Base-by-base conservation (phyloP, 2,888 invertebrate species). In the Molorchus minor region DNA sequence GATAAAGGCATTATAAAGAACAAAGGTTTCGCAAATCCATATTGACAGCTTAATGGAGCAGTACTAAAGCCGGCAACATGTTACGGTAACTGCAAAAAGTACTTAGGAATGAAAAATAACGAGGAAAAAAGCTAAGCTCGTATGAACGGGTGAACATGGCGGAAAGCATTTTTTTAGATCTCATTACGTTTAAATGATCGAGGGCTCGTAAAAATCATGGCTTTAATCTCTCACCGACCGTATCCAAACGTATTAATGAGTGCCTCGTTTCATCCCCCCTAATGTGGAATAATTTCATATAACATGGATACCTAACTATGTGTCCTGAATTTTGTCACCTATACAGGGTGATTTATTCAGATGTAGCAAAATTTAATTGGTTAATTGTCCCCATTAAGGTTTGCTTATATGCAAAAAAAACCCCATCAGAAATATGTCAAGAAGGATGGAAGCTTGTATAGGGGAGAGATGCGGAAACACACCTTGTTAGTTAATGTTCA, bases 161-260 rank as follows among this genome's bases (percentile, higher is more conserved):
- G 30, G 17, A 19, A 16, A 13, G 8, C 25, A 19, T 46, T 55
- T 46, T n/a, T 54, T 55, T 45, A 46, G 33, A 38, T 15, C 46
- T 55, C 55, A 44, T 55, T 55, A 55, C 30, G 40, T 33, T 55
- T 55, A 55, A 55, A 55, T 55, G 55, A 55, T 55, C 55, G 29
- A 30, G 46, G 40, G 30, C 12, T 55, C 55, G 46, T 55, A 29
- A 46, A 52, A 55, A 52, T 40, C 30, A 29, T 16, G 41, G 41
- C 29, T 41, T 52, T 29, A 16, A 41, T 52, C 40, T 41, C 15
- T 30, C 3, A 16, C 41, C 40, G 33, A 10, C 33, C 10, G n/a
- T 12, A 5, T 25, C 3, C 29, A 7, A 16, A 29, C 2, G 7
- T 41, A 52, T 41, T 52, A 52, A 41, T 30, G 51, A 52, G 30